Evolutionary conservation across 2,888 invertebrate species (phyloP).

Genomic region (Mimachlamys varia): DNA sequence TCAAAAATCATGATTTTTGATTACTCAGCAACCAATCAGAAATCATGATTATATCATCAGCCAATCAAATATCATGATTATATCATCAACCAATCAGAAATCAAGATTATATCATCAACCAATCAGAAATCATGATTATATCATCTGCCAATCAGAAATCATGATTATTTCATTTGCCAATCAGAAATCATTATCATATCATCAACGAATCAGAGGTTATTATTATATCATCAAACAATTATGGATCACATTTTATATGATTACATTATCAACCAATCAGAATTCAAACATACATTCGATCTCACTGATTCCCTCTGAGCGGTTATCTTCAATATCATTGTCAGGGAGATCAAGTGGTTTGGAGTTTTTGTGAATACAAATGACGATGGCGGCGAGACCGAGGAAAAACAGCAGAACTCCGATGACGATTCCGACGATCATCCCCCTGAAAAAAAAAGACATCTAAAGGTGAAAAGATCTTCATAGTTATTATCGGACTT

Average conservation of each 20-base stretch:
- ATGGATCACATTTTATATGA: not conserved
- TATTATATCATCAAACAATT: too few species aligned
- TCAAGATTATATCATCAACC: too few species aligned
- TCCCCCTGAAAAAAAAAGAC: not conserved
- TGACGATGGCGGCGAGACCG: not conserved
- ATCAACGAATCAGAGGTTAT: not conserved
- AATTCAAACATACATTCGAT: too few species aligned
- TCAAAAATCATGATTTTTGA: too few species aligned
- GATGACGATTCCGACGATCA: not conserved
- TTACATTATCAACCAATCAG: not conserved
- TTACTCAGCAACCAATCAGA: too few species aligned
- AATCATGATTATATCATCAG: too few species aligned
- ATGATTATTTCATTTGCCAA: too few species aligned
- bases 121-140: too few species aligned
- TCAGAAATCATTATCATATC: too few species aligned
- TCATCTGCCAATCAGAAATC: not conserved
- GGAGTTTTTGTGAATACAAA: slow-evolving; percentile 14
- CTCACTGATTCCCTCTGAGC: not conserved
- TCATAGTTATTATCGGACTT: too few species aligned
- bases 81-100: not conserved
- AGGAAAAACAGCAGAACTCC: not conserved
- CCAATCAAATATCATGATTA: too few species aligned
- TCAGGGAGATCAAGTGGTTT: not conserved
- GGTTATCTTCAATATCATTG: not conserved
- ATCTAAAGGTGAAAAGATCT: not conserved